Percentiles rank a stretch among this genome's conserved stretches.
Evolutionary conservation across 1,140 invertebrate genomes (phyloP).

Genomic region (Brachionus calyciflorus): DNA sequence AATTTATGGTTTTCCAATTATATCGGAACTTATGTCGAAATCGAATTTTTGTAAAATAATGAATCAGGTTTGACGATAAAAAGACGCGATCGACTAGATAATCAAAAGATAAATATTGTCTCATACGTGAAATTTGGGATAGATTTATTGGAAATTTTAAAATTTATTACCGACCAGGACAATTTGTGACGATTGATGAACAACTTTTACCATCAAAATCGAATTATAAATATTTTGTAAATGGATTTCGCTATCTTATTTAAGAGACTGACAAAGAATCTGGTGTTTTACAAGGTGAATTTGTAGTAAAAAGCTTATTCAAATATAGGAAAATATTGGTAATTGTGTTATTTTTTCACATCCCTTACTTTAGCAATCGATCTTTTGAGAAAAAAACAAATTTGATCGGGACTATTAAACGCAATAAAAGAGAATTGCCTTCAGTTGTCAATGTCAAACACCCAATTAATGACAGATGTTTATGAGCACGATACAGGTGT

Average conservation of each 20-base stretch:
- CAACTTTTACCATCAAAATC: constrained; percentile 47
- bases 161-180: constrained; percentile 45
- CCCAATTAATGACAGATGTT: too few species aligned
- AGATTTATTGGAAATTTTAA: constrained; percentile 48
- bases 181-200: constrained; percentile 47
- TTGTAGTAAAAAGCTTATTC: constrained; percentile 46
- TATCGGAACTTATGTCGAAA: constrained; percentile 33
- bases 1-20: not conserved
- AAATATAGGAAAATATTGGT: not conserved
- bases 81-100: not conserved
- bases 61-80: constrained; percentile 47
- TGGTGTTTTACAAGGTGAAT: not conserved
- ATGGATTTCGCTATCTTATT: constrained; percentile 45
- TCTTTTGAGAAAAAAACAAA: too few species aligned
- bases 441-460: too few species aligned
- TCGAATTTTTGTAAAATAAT: constrained; percentile 28
- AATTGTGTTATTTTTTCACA: constrained; percentile 48
- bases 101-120: constrained; percentile 46
- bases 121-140: constrained; percentile 47
- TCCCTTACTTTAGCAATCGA: not conserved
- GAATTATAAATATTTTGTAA: constrained; percentile 46
- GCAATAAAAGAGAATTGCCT: too few species aligned
- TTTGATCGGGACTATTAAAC: too few species aligned
- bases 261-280: constrained; percentile 32
- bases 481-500: too few species aligned